Evolutionary conservation across 2,113 vertebrate species (phyloP).

Genomic region (Riparia riparia): DNA sequence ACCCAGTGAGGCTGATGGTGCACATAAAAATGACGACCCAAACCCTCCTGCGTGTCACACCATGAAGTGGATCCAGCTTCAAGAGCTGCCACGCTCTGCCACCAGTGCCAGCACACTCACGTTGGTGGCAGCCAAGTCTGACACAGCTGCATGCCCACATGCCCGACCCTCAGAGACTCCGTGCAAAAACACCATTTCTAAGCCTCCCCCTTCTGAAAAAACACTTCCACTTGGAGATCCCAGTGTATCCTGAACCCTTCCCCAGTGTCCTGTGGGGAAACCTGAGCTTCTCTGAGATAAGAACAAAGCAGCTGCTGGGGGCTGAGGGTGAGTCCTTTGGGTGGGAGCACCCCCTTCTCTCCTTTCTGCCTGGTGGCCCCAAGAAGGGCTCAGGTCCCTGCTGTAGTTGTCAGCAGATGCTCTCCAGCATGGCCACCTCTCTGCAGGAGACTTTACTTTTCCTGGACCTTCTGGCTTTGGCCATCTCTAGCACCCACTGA

Average conservation of each 20-base stretch:
- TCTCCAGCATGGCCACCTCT: background rate
- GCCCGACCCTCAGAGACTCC: background rate
- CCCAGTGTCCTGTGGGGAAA: background rate
- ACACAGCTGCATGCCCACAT: background rate
- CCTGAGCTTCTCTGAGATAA: background rate
- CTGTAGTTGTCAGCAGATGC: background rate
- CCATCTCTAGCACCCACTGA: background rate
- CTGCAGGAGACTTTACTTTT: background rate
- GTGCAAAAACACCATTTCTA: background rate
- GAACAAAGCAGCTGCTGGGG: background rate
- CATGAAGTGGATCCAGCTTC: background rate
- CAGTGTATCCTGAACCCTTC: background rate
- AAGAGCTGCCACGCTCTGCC: background rate
- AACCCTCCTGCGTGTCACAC: background rate
- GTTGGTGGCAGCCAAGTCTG: background rate
- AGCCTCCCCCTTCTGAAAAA: background rate
- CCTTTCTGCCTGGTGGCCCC: background rate
- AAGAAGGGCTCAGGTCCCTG: background rate
- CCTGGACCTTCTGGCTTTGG: background rate
- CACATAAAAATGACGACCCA: background rate
- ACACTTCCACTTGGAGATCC: background rate
- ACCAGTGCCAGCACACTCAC: background rate
- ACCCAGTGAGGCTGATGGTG: background rate
- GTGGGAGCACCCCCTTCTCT: background rate
- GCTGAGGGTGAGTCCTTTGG: background rate